phyloP scores from a whole-genome alignment of 1,140 invertebrate species.

The Papilio dardanus region DNA sequence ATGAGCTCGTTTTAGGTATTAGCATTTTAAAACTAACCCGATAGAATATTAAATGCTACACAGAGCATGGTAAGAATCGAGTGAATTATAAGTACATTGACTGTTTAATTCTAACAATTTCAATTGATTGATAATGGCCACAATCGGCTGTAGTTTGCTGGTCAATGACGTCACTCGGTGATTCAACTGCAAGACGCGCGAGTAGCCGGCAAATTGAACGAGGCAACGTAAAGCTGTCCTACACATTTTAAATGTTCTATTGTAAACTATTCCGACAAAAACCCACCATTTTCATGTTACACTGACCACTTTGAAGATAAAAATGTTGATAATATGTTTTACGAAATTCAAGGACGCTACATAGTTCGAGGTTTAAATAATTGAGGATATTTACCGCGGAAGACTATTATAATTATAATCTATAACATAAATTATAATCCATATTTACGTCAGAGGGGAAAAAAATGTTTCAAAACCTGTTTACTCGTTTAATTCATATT shows the following conservation, averaged over 20 bases:
- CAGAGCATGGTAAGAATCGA: background rate
- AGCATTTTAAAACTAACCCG: background rate
- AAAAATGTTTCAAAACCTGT: too few species aligned
- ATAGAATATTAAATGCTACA: background rate
- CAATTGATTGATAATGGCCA: background rate
- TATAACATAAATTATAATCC: background rate
- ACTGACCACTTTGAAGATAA: background rate
- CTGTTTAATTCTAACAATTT: background rate
- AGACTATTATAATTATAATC: background rate
- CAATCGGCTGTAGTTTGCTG: background rate
- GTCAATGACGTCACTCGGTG: slow-evolving; percentile 4
- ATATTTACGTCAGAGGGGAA: too few species aligned
- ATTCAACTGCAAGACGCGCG: background rate
- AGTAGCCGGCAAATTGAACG: background rate
- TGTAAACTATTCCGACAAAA: background rate
- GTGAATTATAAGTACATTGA: background rate
- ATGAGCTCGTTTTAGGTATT: too few species aligned
- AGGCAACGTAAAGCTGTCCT: background rate
- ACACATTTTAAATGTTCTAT: background rate
- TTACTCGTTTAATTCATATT: too few species aligned
- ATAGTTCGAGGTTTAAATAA: background rate
- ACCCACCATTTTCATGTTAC: background rate
- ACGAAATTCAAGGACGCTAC: background rate
- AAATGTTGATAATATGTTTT: background rate
- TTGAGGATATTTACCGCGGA: background rate